A percentile compares a stretch with the other conserved stretches of the same genome.
phyloP scores from a whole-genome alignment of 2,888 invertebrate species.

The Mythimna impura region DNA sequence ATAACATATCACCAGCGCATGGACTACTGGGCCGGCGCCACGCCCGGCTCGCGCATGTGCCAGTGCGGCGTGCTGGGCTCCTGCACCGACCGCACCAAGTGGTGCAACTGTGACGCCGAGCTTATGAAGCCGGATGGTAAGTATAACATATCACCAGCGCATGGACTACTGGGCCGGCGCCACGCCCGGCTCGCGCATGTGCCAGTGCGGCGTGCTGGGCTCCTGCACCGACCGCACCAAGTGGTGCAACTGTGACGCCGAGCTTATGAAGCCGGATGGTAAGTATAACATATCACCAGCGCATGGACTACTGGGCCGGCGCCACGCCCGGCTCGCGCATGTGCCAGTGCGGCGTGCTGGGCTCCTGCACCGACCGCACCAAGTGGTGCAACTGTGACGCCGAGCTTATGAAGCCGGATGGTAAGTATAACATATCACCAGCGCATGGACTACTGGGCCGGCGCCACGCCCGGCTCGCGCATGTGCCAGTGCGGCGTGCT shows the following conservation, averaged over 20 bases:
- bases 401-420: constrained; percentile 74
- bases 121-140: constrained; percentile 55
- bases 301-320: constrained; percentile 99
- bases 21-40: constrained; percentile 98
- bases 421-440: constrained; percentile 80
- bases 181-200: constrained; percentile 92
- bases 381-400: constrained; percentile 99
- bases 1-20: constrained; percentile 92
- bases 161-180: constrained; percentile 99
- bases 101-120: constrained; percentile 98
- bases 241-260: constrained; percentile 99
- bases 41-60: constrained; percentile 92
- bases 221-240: constrained; percentile 95
- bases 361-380: constrained; percentile 94
- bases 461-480: constrained; percentile 92
- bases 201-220: constrained; percentile 96
- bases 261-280: constrained; percentile 68
- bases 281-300: no score
- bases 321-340: constrained; percentile 92
- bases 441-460: constrained; percentile 99
- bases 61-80: constrained; percentile 96
- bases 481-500: constrained; percentile 96
- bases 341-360: constrained; percentile 96
- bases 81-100: constrained; percentile 95
- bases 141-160: constrained; percentile 89